Evolutionary conservation across 92 coral and sea anemone species (phyloP), one percentile per base, ranked within the genome.

Genomic region (Blastomussa wellsi): DNA sequence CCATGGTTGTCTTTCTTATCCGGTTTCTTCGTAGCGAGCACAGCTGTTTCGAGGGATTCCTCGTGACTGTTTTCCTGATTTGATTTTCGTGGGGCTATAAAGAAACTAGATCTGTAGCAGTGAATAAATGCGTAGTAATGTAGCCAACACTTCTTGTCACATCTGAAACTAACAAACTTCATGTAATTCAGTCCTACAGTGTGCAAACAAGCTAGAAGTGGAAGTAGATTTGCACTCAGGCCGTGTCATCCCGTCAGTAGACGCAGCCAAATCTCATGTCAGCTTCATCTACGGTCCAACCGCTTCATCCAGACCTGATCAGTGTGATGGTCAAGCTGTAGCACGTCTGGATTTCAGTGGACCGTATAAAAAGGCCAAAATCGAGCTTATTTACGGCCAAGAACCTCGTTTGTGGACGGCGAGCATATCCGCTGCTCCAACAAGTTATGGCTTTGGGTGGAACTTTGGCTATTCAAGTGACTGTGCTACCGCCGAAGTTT

Each of bases 371-470:
- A 93, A 87, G 84, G 95, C 89, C 31, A 91, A 86, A 75, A 89
- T 97, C 60, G 95, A 93, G 79, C 89, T 97, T 15, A 84, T 59
- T 53, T 97, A 94, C 59, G 98, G 94, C 33, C 83, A 84, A 28
- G 91, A 97, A 39, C 99, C 99, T 15, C 84, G 55, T 59, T 84
- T 91, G 16, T 94, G 99, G 98, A 89, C 98, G 0, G 83, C 95
- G 33, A 86, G 87, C 71, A 89, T 95, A 47, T 85, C 99, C 0
- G 95, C 95, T 81, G 90, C 97, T 13, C 93, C 93, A 8, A 89
- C 81, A 41, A 91, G 91, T 36, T 97, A 97, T 76, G 99, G 99
- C 3, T 97, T 97, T 88, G 99, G 99, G 1, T 93, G 89, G 17
- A 89, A 94, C 68, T 93, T 91, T 73, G 88, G 82, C 38, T 93